phyloP scores from a whole-genome alignment of 2,888 invertebrate species.

The Apamea epomidion region DNA sequence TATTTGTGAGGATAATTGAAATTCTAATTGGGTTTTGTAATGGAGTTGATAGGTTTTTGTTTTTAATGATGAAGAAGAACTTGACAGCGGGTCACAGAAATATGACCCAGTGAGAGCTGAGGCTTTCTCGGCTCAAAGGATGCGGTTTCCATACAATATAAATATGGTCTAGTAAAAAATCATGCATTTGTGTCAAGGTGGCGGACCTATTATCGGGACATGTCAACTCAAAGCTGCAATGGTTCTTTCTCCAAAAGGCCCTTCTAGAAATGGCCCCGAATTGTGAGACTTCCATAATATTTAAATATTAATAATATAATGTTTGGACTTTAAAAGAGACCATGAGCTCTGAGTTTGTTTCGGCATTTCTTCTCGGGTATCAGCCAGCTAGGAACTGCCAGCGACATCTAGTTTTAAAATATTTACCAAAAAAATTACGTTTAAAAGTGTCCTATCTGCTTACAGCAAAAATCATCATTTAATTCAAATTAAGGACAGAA shows the following conservation, averaged over 20 bases:
- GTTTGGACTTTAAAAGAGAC: neutral
- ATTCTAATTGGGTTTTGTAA: conserved; percentile 34
- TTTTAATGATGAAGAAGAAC: conserved; percentile 18
- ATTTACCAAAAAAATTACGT: neutral
- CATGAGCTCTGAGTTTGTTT: neutral
- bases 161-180: neutral
- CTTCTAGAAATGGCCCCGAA: neutral
- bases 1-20: conserved; percentile 60
- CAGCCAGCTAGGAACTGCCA: neutral
- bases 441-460: neutral
- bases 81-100: neutral
- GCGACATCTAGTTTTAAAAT: neutral
- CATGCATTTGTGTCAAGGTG: neutral
- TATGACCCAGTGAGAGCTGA: neutral
- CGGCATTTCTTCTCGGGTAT: neutral
- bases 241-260: neutral
- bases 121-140: neutral
- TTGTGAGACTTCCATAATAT: neutral
- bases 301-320: neutral
- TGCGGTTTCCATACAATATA: neutral
- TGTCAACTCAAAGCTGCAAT: neutral
- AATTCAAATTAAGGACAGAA: neutral
- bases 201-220: neutral
- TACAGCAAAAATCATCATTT: neutral
- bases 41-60: conserved; percentile 6